phyloP scores from a whole-genome alignment of 1,140 invertebrate genomes.

The Cyclargus thomasi region DNA sequence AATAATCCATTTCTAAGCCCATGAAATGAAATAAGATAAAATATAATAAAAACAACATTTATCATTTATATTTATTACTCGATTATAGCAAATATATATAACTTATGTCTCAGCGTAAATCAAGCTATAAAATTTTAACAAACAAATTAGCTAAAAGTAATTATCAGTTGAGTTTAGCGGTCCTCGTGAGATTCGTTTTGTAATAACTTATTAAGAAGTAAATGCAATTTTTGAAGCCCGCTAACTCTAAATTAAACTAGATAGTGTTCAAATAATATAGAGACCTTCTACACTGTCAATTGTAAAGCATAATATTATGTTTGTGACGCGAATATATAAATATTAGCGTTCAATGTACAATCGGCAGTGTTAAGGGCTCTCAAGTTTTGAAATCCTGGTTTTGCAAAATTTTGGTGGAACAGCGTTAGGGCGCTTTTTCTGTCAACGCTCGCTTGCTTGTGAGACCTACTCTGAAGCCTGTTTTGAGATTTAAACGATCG shows the following conservation, averaged over 20 bases:
- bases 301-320: neutral
- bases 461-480: no score
- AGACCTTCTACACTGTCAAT: neutral
- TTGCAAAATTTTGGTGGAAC: no score
- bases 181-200: neutral
- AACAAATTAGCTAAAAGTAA: constrained; percentile 18
- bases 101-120: constrained; percentile 22
- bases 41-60: constrained; percentile 22
- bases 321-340: no score
- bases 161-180: neutral
- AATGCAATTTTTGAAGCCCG: constrained; percentile 12
- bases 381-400: no score
- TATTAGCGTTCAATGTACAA: no score
- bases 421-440: no score
- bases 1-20: no score
- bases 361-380: no score
- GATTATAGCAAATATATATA: constrained; percentile 28
- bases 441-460: no score
- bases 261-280: neutral
- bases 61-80: constrained; percentile 27
- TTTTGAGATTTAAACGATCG: no score
- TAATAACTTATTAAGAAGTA: constrained; percentile 16
- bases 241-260: neutral
- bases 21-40: neutral
- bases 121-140: constrained; percentile 31